Base-by-base conservation (phyloP, 2,888 invertebrate species). In the Strigamia maritima region DNA sequence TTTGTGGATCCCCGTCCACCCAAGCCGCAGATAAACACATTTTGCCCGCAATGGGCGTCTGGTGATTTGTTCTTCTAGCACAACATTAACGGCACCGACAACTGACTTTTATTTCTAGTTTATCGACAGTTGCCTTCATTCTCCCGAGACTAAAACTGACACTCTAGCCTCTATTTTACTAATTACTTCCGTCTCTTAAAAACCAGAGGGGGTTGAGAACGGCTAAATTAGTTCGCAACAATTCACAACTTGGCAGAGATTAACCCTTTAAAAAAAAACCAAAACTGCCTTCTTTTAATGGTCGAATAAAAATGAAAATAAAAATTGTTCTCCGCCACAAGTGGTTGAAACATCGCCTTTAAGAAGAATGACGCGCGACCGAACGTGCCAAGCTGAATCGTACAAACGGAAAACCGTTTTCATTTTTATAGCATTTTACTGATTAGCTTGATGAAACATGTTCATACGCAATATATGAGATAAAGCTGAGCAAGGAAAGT, bases 81-180 rank as follows among this genome's bases (percentile, higher is more conserved):
- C 70, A 70, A 70, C 70, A 70, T 70, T 70, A 70, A 70, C 70
- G 70, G 70, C 28, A 70, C 26, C 28, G 70, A 26, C 70, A 70
- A 70, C 70, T 70, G 70, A 70, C 70, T 70, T 70, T 70, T 70
- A 70, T 70, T 70, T 70, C 70, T 70, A 70, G 70, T 70, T 70
- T 70, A 70, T 70, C 70, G 70, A 70, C 70, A 70, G 70, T 70
- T 70, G 70, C 12, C 70, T 26, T 28, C 70, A 26, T 28, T 70
- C 70, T 70, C 70, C n/a, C 70, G 70, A 70, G 70, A 70, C 70
- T 70, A 28, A 70, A 70, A 70, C 26, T 70, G 70, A 70, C 70
- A 70, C 70, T 70, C 70, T 70, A 70, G 70, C 70, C 70, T 28
- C 70, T 70, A 70, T 70, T 70, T 70, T 70, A 28, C 70, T 70